Percentiles rank a stretch among this genome's conserved stretches.
Evolutionary conservation across 1,140 invertebrate species (phyloP).

Genomic region (Cardiocondyla obscurior): DNA sequence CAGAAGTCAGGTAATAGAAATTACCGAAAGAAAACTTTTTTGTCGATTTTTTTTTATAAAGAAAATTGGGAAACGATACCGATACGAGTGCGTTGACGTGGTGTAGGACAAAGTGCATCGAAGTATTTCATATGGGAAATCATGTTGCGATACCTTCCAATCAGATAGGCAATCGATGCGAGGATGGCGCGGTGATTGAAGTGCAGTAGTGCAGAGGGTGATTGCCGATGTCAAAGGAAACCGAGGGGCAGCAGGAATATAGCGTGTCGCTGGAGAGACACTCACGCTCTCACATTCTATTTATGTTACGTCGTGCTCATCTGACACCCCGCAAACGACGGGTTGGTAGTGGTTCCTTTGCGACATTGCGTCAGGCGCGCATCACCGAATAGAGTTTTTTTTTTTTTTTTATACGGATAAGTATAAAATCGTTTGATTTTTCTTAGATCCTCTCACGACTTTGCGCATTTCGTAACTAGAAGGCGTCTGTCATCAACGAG

Average conservation of each 20-base stretch:
- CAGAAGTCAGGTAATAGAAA: neutral
- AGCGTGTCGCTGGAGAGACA: conserved; percentile 47
- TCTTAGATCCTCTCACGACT: neutral
- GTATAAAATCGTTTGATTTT: neutral
- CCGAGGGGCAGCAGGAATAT: conserved; percentile 33
- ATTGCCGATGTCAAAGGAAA: conserved; percentile 74
- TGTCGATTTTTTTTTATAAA: conserved; percentile 32
- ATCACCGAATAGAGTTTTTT: neutral
- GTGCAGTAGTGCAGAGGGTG: conserved; percentile 66
- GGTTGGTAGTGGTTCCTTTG: neutral
- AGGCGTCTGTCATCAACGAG: neutral
- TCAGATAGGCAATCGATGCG: conserved; percentile 66
- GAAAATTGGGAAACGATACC: neutral
- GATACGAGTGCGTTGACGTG: conserved; percentile 30
- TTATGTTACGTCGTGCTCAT: conserved; percentile 54
- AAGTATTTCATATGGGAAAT: conserved; percentile 70
- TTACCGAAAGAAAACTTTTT: conserved; percentile 2
- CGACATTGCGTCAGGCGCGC: conserved; percentile 15
- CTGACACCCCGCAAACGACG: conserved; percentile 13
- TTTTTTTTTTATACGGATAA: neutral
- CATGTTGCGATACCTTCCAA: conserved; percentile 70
- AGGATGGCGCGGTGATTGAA: conserved; percentile 67
- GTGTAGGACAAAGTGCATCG: conserved; percentile 46
- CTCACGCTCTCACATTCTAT: conserved; percentile 68
- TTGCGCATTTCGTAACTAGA: neutral